These are phyloP conservation scores for Cydia fagiglandana DNA, from an alignment of 1,140 invertebrate species.

Conservation along the genomic window DNA sequence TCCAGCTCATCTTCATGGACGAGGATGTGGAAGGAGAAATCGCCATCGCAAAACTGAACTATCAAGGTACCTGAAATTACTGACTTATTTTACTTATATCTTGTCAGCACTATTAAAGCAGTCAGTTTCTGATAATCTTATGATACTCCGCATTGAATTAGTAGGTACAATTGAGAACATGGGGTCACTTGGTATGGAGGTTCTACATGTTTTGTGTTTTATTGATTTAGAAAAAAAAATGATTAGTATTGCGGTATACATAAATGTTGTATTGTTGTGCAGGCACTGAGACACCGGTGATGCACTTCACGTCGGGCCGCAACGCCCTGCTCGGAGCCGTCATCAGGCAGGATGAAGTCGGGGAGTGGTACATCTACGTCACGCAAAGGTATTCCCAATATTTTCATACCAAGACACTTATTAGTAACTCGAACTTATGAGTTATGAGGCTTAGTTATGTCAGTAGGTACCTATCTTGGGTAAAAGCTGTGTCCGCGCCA, in stretches of 20 bases:
- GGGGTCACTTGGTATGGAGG: too few relatives aligned
- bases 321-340: conserved; percentile 53
- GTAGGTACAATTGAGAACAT: too few relatives aligned
- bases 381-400: conserved; percentile 55
- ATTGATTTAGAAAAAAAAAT: neutral
- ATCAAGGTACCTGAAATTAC: conserved; percentile 48
- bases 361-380: conserved; percentile 64
- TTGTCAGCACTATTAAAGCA: neutral
- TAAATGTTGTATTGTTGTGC: conserved; percentile 26
- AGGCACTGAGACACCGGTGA: conserved; percentile 50
- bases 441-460: too few relatives aligned
- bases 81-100: neutral
- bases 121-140: neutral
- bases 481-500: too few relatives aligned
- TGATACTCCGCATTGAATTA: too few relatives aligned
- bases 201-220: too few relatives aligned
- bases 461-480: too few relatives aligned
- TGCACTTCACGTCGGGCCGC: conserved; percentile 48
- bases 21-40: conserved; percentile 71
- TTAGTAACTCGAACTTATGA: too few relatives aligned
- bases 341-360: conserved; percentile 44
- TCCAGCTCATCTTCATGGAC: conserved; percentile 66
- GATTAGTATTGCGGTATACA: neutral
- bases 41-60: conserved; percentile 71
- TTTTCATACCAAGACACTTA: conserved; percentile 3